A percentile compares a stretch with the other conserved stretches of the same genome.
These are phyloP conservation scores for Vesta saturnalis DNA, from an alignment of 2,888 invertebrate species.

Conservation along the genomic window DNA sequence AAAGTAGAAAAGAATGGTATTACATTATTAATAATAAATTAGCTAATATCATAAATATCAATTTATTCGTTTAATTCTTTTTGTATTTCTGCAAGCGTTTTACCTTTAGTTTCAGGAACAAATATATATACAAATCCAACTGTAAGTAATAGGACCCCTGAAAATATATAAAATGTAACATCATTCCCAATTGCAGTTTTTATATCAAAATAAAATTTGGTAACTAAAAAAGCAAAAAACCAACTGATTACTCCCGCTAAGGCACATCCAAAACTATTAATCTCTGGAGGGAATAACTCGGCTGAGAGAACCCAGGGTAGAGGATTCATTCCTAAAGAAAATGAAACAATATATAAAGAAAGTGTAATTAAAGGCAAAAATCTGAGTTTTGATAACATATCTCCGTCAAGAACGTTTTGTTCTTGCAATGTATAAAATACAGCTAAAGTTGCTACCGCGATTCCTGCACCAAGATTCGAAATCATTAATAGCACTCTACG, in stretches of 20 bases:
- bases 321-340: conserved; percentile 86
- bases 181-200: conserved; percentile 67
- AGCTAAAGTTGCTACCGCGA: conserved; percentile 75
- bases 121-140: conserved; percentile 74
- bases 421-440: conserved; percentile 70
- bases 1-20: too few species aligned
- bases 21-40: too few species aligned
- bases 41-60: too few species aligned
- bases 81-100: conserved; percentile 75
- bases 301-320: conserved; percentile 89
- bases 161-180: conserved; percentile 80
- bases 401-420: conserved; percentile 51
- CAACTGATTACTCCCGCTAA: conserved; percentile 85
- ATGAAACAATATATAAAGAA: conserved; percentile 79
- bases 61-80: conserved; percentile 53
- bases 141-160: conserved; percentile 72
- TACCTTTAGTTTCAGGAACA: conserved; percentile 75
- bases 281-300: conserved; percentile 82
- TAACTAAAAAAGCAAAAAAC: conserved; percentile 82
- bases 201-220: conserved; percentile 74
- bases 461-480: conserved; percentile 76
- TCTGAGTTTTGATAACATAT: conserved; percentile 66
- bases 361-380: conserved; percentile 81
- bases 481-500: conserved; percentile 78
- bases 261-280: conserved; percentile 80